Conservation (phyloP, 2,888 invertebrate species). For the Nematopogon swammerdamellus region DNA sequence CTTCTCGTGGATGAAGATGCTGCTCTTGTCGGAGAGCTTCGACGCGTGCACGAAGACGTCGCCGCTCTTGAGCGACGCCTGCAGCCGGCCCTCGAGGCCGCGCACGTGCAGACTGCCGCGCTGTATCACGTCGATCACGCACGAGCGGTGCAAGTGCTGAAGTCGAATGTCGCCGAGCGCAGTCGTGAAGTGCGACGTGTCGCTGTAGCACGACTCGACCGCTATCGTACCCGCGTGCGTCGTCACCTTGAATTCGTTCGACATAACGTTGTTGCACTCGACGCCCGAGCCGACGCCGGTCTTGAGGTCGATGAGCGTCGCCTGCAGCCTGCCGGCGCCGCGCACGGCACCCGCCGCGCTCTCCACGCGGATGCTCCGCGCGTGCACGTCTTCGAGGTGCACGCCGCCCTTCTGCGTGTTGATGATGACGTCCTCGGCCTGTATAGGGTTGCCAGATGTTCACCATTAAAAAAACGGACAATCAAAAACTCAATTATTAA, state of each 20-base stretch:
- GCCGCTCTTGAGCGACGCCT: slow-evolving; percentile 46
- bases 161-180: slow-evolving; percentile 41
- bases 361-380: slow-evolving; percentile 37
- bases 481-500: too few species aligned
- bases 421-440: slow-evolving; percentile 41
- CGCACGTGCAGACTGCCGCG: slow-evolving; percentile 42
- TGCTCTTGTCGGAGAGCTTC: slow-evolving; percentile 39
- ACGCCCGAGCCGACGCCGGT: slow-evolving; percentile 38
- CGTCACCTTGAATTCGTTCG: slow-evolving; percentile 29
- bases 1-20: slow-evolving; percentile 51
- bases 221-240: slow-evolving; percentile 41
- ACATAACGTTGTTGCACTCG: slow-evolving; percentile 42
- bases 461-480: too few species aligned
- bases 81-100: slow-evolving; percentile 40
- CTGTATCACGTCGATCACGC: slow-evolving; percentile 45
- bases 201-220: slow-evolving; percentile 46
- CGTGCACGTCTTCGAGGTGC: slow-evolving; percentile 34
- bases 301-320: slow-evolving; percentile 36
- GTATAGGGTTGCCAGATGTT: too few species aligned
- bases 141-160: slow-evolving; percentile 35
- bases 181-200: slow-evolving; percentile 45
- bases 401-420: slow-evolving; percentile 43
- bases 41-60: slow-evolving; percentile 45
- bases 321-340: slow-evolving; percentile 36
- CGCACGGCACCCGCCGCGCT: slow-evolving; percentile 32